Percentiles rank a stretch among this genome's conserved stretches.
phyloP scores from a whole-genome alignment of 2,888 invertebrate genomes.

The Thysanoteuthis rhombus region DNA sequence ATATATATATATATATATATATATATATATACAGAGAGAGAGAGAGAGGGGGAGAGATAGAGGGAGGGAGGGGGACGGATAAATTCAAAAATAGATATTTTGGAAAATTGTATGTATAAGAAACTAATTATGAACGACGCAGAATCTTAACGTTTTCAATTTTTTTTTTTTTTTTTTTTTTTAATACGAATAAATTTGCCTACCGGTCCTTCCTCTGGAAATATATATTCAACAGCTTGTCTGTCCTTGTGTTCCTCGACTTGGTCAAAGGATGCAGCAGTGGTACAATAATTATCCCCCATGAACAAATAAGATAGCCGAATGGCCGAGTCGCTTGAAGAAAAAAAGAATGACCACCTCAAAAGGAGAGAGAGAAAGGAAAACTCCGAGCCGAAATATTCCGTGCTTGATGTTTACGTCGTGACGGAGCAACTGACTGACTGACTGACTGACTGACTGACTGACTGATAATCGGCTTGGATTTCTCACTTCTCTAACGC shows the following conservation, averaged over 20 bases:
- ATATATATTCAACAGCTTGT: neutral
- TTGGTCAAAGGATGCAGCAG: neutral
- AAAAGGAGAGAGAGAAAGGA: neutral
- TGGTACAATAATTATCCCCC: neutral
- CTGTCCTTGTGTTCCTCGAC: neutral
- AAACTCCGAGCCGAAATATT: neutral
- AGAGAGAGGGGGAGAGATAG: too few relatives aligned
- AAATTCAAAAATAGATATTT: too few relatives aligned
- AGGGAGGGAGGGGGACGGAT: too few relatives aligned
- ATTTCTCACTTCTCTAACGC: neutral
- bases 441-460: too few relatives aligned
- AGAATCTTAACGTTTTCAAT: too few relatives aligned
- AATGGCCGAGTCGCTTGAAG: neutral
- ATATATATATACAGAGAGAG: too few relatives aligned
- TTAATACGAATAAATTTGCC: neutral
- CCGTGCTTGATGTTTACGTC: neutral
- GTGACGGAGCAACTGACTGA: neutral
- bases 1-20: too few relatives aligned
- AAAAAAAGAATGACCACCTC: neutral
- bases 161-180: too few relatives aligned
- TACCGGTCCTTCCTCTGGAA: neutral
- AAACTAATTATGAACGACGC: too few relatives aligned
- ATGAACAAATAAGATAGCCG: neutral
- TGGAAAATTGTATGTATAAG: too few relatives aligned
- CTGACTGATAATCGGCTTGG: neutral